phyloP scores from a whole-genome alignment of 2,797 vertebrate species.

The Ambastaia sidthimunki region DNA sequence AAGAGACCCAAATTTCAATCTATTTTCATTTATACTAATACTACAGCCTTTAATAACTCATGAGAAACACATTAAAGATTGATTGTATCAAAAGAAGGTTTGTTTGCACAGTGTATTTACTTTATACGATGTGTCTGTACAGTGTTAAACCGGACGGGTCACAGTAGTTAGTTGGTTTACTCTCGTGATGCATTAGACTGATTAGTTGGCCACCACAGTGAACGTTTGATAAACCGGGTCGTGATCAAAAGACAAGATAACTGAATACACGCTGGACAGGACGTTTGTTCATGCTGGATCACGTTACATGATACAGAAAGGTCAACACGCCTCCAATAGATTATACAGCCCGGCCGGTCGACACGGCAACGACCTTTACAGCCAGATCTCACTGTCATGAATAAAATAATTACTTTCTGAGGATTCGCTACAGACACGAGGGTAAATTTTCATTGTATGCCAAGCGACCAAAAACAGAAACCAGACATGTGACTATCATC shows the following conservation, averaged over 20 bases:
- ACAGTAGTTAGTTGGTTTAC: background rate
- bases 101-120: background rate
- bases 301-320: slow-evolving; percentile 54
- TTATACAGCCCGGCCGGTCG: slow-evolving; percentile 27
- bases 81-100: background rate
- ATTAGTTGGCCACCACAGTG: background rate
- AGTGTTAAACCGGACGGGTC: background rate
- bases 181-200: slow-evolving; percentile 15
- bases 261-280: background rate
- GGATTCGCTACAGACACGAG: background rate
- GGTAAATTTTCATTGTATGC: background rate
- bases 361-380: slow-evolving; percentile 45
- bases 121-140: background rate
- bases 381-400: slow-evolving; percentile 33
- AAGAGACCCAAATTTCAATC: too few species aligned
- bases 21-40: background rate
- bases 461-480: background rate
- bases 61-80: background rate
- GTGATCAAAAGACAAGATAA: slow-evolving; percentile 32
- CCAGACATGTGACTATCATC: slow-evolving; percentile 5
- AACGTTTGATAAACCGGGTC: slow-evolving; percentile 28
- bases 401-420: slow-evolving; percentile 35
- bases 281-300: slow-evolving; percentile 33
- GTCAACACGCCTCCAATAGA: slow-evolving; percentile 51
- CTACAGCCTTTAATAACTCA: background rate